Percentiles rank a stretch among this genome's conserved stretches.
These are phyloP conservation scores for Xyrichtys novacula DNA, from an alignment of 2,797 vertebrate genomes.

Conservation along the genomic window DNA sequence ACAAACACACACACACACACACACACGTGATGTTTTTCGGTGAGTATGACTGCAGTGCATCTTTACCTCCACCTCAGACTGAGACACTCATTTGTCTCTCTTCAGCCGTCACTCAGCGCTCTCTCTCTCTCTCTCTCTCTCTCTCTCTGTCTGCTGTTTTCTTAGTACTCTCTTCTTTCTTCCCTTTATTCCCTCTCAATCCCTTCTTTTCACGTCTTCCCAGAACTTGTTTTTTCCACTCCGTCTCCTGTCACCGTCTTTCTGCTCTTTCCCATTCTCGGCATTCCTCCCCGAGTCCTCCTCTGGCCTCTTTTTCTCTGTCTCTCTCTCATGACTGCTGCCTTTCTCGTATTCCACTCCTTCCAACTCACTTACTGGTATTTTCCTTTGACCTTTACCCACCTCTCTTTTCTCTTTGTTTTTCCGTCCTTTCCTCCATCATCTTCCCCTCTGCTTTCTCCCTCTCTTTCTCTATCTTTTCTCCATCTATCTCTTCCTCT, in stretches of 20 bases:
- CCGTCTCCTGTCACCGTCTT: conserved; percentile 67
- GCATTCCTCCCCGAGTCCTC: conserved; percentile 67
- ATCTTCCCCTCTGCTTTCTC: conserved; percentile 13
- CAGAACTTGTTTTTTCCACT: conserved; percentile 55
- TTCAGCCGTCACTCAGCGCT: conserved; percentile 56
- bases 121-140: conserved; percentile 44
- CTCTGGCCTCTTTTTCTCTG: conserved; percentile 45
- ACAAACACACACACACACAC: background rate
- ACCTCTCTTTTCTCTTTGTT: background rate
- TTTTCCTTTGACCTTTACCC: conserved; percentile 71
- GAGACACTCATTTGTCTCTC: conserved; percentile 51
- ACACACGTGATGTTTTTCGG: conserved; percentile 7
- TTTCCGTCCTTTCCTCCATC: conserved; percentile 16
- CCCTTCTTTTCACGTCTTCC: conserved; percentile 52
- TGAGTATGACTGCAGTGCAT: conserved; percentile 1
- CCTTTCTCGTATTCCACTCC: conserved; percentile 52
- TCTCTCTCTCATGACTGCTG: conserved; percentile 55
- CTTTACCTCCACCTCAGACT: conserved; percentile 37
- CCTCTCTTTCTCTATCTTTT: conserved; percentile 18
- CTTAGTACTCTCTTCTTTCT: conserved; percentile 25
- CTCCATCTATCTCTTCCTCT: conserved; percentile 30
- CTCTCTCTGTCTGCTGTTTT: conserved; percentile 50
- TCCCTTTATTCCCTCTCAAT: conserved; percentile 41
- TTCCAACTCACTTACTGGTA: conserved; percentile 57
- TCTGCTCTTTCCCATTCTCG: conserved; percentile 69